These are phyloP conservation scores for Gymnobelideus leadbeateri DNA, from an alignment of 2,113 vertebrate genomes.

Conservation along the genomic window DNA sequence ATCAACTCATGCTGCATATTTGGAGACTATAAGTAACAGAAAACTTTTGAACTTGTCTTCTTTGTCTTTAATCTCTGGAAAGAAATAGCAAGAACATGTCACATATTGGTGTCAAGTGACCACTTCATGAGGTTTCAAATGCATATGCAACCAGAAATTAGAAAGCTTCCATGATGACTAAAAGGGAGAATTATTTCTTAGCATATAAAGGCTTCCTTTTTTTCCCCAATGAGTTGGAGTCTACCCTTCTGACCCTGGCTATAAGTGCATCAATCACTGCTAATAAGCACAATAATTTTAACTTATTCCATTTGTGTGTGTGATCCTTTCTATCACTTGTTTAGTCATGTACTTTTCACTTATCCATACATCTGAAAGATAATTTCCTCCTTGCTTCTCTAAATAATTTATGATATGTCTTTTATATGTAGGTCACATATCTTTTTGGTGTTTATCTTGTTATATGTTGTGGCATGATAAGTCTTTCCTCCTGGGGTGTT, in stretches of 20 bases:
- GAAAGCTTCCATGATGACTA: neutral
- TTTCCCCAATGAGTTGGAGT: neutral
- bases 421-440: neutral
- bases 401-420: neutral
- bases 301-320: neutral
- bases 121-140: neutral
- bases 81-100: neutral
- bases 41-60: slow-evolving; percentile 1
- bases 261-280: neutral
- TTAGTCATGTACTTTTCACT: neutral
- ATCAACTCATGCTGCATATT: neutral
- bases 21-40: neutral
- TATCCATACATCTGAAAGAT: neutral
- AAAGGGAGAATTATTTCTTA: neutral
- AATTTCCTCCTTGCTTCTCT: neutral
- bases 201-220: neutral
- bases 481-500: neutral
- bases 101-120: neutral
- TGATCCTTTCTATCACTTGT: neutral
- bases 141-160: neutral
- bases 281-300: neutral
- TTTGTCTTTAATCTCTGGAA: neutral
- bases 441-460: neutral
- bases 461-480: neutral
- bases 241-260: neutral